A percentile compares a stretch with the other conserved stretches of the same genome.
phyloP scores from a whole-genome alignment of 2,888 invertebrate genomes.

The Homarus gammarus region DNA sequence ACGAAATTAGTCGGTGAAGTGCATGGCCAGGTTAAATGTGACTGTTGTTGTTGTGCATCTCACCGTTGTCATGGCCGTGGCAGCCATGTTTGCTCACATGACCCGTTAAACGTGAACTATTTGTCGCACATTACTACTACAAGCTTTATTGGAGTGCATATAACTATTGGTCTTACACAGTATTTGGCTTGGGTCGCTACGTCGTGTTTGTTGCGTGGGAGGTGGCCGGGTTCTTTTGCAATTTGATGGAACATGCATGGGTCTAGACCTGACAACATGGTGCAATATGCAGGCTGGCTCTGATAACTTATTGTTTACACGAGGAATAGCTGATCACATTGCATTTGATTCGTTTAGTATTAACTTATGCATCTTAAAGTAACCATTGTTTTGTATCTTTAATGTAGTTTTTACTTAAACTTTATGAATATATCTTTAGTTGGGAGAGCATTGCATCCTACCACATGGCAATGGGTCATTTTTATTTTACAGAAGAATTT shows the following conservation, averaged over 20 bases:
- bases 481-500: no score
- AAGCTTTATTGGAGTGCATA: background rate
- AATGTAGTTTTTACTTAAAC: no score
- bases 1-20: background rate
- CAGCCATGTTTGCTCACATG: conserved; percentile 67
- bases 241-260: conserved; percentile 14
- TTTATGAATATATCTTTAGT: no score
- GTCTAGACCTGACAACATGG: background rate
- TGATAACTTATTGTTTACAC: no score
- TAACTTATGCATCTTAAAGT: no score
- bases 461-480: no score
- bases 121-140: background rate
- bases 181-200: background rate
- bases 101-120: conserved; percentile 39
- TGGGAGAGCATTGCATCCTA: no score
- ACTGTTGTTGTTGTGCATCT: background rate
- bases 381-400: no score
- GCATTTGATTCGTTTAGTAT: no score
- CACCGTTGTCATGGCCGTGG: conserved; percentile 26
- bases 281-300: no score
- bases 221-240: background rate
- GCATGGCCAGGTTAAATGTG: background rate
- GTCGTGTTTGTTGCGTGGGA: background rate
- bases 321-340: no score
- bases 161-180: background rate